These are phyloP conservation scores for Nephrotoma flavescens DNA, from an alignment of 2,888 invertebrate species.

Conservation along the genomic window DNA sequence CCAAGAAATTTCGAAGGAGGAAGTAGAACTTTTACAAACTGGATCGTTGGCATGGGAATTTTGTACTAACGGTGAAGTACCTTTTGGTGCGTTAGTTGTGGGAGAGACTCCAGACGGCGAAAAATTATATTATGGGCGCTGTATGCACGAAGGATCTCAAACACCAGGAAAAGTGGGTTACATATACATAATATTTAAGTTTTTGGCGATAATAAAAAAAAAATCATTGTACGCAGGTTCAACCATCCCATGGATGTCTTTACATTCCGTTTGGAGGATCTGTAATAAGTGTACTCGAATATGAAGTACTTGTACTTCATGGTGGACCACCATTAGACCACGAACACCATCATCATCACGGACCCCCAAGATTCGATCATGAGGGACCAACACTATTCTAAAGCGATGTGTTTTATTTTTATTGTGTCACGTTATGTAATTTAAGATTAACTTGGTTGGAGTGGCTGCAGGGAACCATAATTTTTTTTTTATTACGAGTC, in stretches of 20 bases:
- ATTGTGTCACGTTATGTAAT: neutral
- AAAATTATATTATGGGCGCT: conserved; percentile 51
- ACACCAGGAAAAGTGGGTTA: conserved; percentile 50
- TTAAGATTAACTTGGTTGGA: neutral
- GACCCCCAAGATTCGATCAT: neutral
- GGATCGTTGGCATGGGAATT: conserved; percentile 50
- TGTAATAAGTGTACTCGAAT: conserved; percentile 45
- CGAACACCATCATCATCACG: neutral
- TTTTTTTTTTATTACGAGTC: no score
- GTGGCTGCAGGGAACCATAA: no score
- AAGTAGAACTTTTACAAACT: conserved; percentile 50
- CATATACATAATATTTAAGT: neutral
- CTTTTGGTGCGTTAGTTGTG: conserved; percentile 46
- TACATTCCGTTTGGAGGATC: conserved; percentile 54
- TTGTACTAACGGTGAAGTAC: conserved; percentile 43
- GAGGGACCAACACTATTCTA: neutral
- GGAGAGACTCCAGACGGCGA: conserved; percentile 51
- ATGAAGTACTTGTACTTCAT: conserved; percentile 46
- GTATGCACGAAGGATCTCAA: conserved; percentile 47
- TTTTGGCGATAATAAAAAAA: neutral
- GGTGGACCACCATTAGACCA: neutral
- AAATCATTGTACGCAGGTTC: conserved; percentile 32
- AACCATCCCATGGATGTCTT: conserved; percentile 44
- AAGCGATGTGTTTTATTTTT: neutral
- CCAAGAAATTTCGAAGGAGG: conserved; percentile 44